A percentile compares a stretch with the other conserved stretches of the same genome.
Evolutionary conservation across 1,140 invertebrate species (phyloP).

Genomic region (Brachionus rotundiformis): DNA sequence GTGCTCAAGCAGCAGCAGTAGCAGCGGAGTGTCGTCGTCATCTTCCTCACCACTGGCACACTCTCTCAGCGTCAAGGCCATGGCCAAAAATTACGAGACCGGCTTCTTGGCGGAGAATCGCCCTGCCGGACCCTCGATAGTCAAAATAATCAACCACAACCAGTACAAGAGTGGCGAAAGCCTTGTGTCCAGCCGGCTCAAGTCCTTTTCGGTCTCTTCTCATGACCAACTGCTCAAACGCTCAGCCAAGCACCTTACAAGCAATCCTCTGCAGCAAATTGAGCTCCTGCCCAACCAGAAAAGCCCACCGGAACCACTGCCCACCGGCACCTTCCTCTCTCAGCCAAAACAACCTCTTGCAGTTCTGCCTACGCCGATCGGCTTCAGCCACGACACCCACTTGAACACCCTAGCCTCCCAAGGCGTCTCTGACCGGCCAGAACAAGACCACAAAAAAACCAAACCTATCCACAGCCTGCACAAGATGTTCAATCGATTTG

Average conservation of each 20-base stretch:
- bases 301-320: background rate
- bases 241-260: background rate
- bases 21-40: background rate
- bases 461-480: background rate
- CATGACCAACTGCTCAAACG: background rate
- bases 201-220: background rate
- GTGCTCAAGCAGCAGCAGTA: background rate
- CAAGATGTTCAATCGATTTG: background rate
- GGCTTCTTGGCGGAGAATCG: background rate
- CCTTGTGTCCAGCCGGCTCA: background rate
- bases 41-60: background rate
- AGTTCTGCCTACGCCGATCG: background rate
- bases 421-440: background rate
- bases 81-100: conserved; percentile 27
- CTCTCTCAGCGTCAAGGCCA: background rate
- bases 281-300: background rate
- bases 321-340: background rate
- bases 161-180: background rate
- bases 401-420: background rate
- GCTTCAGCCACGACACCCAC: background rate
- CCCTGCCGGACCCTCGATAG: no score
- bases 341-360: background rate
- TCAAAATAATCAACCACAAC: conserved; percentile 38
- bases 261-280: background rate
- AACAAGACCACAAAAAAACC: background rate